Conservation (phyloP, 2,797 vertebrate species). For the Moxostoma hubbsi region DNA sequence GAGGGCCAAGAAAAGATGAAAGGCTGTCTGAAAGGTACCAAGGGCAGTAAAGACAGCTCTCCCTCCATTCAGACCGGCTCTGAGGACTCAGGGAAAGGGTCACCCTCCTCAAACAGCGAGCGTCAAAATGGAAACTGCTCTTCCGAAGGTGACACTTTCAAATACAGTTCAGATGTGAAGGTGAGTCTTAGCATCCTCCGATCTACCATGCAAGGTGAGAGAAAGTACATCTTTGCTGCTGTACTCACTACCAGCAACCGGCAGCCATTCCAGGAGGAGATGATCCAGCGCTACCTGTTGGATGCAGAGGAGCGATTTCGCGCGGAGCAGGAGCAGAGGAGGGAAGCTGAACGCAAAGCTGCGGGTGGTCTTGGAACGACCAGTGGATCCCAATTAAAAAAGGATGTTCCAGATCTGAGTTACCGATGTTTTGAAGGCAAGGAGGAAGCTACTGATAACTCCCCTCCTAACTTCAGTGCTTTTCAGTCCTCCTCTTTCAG, state of each 20-base stretch:
- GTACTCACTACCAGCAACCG: constrained; percentile 89
- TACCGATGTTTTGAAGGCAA: constrained; percentile 71
- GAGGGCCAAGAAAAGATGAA: constrained; percentile 88
- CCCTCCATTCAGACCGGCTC: constrained; percentile 72
- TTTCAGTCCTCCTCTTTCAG: constrained; percentile 74
- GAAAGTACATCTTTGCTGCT: constrained; percentile 88
- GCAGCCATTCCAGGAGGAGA: constrained; percentile 96
- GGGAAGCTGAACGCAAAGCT: constrained; percentile 83
- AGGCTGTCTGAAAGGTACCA: constrained; percentile 83
- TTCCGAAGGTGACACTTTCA: constrained; percentile 76
- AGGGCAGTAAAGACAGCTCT: constrained; percentile 86
- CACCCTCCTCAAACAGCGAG: constrained; percentile 67
- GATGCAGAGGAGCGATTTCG: constrained; percentile 91
- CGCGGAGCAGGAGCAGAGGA: constrained; percentile 87
- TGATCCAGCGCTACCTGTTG: constrained; percentile 92
- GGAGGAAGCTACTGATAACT: constrained; percentile 73
- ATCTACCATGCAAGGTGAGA: constrained; percentile 91
- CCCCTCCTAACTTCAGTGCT: constrained; percentile 60
- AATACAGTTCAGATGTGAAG: constrained; percentile 89
- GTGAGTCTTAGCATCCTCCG: constrained; percentile 90
- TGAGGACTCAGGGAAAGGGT: constrained; percentile 79
- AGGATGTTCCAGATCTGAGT: constrained; percentile 65
- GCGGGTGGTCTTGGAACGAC: constrained; percentile 52
- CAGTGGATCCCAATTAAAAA: constrained; percentile 70
- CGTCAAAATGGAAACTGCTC: constrained; percentile 74